phyloP scores from a whole-genome alignment of 2,888 invertebrate genomes.

The Phalangium opilio region DNA sequence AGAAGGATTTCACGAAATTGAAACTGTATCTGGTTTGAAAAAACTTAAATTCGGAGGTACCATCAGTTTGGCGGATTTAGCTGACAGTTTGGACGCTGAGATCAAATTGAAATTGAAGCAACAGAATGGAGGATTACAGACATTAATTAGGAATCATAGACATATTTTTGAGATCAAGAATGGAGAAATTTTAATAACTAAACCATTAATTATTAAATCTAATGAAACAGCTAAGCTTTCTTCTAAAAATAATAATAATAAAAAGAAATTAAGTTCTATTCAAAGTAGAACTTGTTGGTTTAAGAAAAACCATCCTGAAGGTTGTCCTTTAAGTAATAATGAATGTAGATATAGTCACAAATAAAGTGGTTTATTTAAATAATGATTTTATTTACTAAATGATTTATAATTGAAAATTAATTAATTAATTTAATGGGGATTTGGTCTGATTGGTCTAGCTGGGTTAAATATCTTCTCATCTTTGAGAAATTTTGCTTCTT shows the following conservation, averaged over 20 bases:
- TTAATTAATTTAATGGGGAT: constrained; percentile 44
- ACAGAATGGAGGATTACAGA: constrained; percentile 76
- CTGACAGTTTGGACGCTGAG: constrained; percentile 40
- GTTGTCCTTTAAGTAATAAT: constrained; percentile 51
- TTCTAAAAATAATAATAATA: constrained; percentile 4
- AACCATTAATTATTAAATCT: background rate
- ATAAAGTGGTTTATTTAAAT: no score
- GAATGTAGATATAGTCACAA: constrained; percentile 36
- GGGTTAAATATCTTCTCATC: constrained; percentile 87
- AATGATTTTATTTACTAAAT: background rate
- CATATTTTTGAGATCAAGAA: constrained; percentile 45
- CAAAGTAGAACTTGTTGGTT: constrained; percentile 56
- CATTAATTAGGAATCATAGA: constrained; percentile 64
- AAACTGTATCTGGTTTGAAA: background rate
- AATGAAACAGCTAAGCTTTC: constrained; percentile 1
- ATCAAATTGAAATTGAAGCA: constrained; percentile 52
- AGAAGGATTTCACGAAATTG: constrained; percentile 12
- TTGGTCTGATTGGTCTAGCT: constrained; percentile 60
- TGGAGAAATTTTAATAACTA: constrained; percentile 3
- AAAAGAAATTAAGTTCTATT: constrained; percentile 10
- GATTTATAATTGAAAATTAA: no score
- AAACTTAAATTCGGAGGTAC: background rate
- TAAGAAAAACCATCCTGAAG: constrained; percentile 62
- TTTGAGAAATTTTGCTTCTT: constrained; percentile 57
- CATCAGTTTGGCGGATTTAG: constrained; percentile 38